Evolutionary conservation across 2,888 invertebrate genomes (phyloP).

Genomic region (Anthophora plumipes): DNA sequence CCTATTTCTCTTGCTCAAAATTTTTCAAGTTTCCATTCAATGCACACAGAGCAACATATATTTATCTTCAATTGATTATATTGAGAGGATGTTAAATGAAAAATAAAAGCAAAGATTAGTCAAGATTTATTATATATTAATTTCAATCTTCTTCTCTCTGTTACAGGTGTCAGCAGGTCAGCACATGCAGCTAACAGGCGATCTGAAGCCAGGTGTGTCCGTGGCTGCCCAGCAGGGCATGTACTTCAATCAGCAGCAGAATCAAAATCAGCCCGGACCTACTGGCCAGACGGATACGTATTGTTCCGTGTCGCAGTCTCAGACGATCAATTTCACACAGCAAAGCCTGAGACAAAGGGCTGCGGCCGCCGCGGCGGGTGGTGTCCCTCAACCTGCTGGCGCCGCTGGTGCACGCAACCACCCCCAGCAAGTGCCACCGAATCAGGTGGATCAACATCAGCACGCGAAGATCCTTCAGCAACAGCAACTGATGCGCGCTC

Average conservation of each 20-base stretch:
- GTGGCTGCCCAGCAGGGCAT: constrained; percentile 95
- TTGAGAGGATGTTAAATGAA: too few species aligned
- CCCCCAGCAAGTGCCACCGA: constrained; percentile 81
- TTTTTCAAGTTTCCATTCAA: too few species aligned
- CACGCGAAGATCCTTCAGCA: constrained; percentile 90
- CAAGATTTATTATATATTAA: too few species aligned
- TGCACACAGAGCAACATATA: too few species aligned
- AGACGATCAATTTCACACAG: constrained; percentile 94
- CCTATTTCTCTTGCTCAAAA: too few species aligned
- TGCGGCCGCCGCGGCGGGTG: constrained; percentile 83
- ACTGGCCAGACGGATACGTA: constrained; percentile 87
- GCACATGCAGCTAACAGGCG: constrained; percentile 92
- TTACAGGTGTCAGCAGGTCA: constrained; percentile 94
- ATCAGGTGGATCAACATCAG: constrained; percentile 86
- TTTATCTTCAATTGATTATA: too few species aligned
- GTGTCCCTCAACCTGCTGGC: constrained; percentile 76
- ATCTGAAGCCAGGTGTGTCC: constrained; percentile 90
- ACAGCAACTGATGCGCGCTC: constrained; percentile 86
- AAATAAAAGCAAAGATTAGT: too few species aligned
- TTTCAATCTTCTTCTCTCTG: not conserved
- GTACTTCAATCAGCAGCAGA: constrained; percentile 87
- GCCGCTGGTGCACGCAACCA: constrained; percentile 73
- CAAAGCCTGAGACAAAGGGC: constrained; percentile 88
- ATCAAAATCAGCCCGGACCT: constrained; percentile 77
- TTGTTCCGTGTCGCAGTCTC: constrained; percentile 91